A percentile compares a stretch with the other conserved stretches of the same genome.
Evolutionary conservation across 1,140 invertebrate species (phyloP).

Genomic region (Pogonognathellus flavescens): DNA sequence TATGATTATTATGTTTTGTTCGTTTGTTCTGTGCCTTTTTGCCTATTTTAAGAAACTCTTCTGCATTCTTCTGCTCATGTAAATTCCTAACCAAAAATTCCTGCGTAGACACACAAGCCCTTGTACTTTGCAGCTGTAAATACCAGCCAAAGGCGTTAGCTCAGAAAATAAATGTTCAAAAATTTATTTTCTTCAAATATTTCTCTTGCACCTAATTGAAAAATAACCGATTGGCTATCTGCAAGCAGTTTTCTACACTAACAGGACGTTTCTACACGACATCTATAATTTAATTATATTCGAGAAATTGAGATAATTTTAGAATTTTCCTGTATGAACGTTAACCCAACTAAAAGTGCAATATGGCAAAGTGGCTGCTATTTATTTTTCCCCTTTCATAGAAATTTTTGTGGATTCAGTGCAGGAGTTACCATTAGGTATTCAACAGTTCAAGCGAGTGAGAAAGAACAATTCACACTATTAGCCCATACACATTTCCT

Average conservation of each 20-base stretch:
- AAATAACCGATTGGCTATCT: not conserved
- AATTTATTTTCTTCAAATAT: conserved; percentile 4
- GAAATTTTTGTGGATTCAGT: not conserved
- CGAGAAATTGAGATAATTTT: too few species aligned
- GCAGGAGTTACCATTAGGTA: not conserved
- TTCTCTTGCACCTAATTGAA: not conserved
- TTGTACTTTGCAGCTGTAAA: not conserved
- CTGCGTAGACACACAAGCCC: not conserved
- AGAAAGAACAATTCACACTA: conserved; percentile 37
- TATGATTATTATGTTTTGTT: conserved; percentile 48
- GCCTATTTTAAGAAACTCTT: conserved; percentile 13
- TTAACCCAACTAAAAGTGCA: not conserved
- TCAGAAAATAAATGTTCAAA: not conserved
- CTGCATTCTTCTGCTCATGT: not conserved
- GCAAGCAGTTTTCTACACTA: too few species aligned
- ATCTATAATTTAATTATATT: too few species aligned
- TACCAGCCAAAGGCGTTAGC: not conserved
- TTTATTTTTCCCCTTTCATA: conserved; percentile 22
- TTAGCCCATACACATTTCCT: not conserved
- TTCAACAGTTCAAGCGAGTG: not conserved
- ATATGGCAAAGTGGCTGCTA: not conserved
- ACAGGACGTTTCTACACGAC: too few species aligned
- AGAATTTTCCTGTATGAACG: not conserved
- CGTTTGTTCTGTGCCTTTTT: conserved; percentile 25
- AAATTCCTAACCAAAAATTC: conserved; percentile 5